Evolutionary conservation across 2,888 invertebrate species (phyloP), one percentile per base, ranked within the genome.

Genomic region (Escarpia spicata): DNA sequence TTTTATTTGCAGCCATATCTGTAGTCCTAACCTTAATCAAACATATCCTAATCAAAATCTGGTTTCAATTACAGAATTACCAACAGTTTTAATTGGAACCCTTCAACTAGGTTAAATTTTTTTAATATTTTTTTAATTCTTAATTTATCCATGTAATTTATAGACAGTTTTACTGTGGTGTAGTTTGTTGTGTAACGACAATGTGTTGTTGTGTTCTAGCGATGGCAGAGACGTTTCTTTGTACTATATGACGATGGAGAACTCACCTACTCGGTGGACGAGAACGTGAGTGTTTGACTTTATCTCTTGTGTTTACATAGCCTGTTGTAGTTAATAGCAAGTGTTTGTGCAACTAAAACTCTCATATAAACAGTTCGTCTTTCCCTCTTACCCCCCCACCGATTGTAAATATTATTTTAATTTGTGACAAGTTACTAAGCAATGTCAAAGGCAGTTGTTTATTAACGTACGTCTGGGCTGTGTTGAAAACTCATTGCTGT

Each of bases 191-290:
- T 75, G 19, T 75, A 19, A 75, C 26, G 4, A 75, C 15, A 4
- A 19, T 75, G 26, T 75, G 19, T 75, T 75, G 75, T 75, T 75
- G 19, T n/a, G n/a, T 75, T 75, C 6, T 98, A 99, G 99, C 98
- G 99, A 97, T 99, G 99, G 99, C 99, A 99, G 97, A 97, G 99
- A 96, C 97, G 99, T 96, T 99, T 99, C 98, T 99, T 99, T 97
- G 98, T 99, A 92, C 97, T 99, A 92, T 99, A 98, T 97, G 99
- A 99, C 97, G 99, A 99, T 96, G 99, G 99, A 92, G 99, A 99
- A 97, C 97, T 99, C 94, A 99, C 98, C 92, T 99, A 99, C 97
- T 99, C 99, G 91, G 98, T 99, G 96, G 99, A 99, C 97, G 99
- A 99, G 97, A 99, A 99, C 97, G 99, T 99, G 97, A 98, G 98